Conservation (phyloP, 2,797 vertebrate species). For the Gymnopithys bicolor region DNA sequence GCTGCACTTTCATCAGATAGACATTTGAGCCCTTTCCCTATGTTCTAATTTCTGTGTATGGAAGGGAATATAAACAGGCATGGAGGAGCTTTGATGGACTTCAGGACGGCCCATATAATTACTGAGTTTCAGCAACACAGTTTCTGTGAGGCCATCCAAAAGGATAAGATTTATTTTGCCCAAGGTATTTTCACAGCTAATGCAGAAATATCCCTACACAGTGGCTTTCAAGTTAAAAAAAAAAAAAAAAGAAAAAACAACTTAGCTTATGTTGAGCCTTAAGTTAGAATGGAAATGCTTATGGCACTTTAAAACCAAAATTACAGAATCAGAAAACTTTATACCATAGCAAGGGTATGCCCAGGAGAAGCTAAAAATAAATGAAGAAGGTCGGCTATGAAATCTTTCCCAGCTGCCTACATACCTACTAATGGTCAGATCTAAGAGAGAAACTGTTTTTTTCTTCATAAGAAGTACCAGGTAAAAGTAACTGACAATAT, state of each 20-base stretch:
- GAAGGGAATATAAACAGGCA: neutral
- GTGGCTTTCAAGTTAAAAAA: neutral
- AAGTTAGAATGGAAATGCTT: neutral
- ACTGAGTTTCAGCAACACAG: neutral
- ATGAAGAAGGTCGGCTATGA: neutral
- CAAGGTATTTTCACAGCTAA: neutral
- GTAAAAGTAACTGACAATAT: neutral
- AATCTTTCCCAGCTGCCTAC: neutral
- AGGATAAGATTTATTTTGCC: neutral
- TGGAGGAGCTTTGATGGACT: neutral
- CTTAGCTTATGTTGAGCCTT: neutral
- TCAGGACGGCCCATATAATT: rapidly evolving
- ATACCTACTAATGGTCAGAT: neutral
- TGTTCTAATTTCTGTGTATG: neutral
- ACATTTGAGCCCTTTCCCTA: neutral
- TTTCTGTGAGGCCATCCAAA: neutral
- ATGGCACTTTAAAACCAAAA: neutral
- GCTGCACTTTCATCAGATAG: neutral
- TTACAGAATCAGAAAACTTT: neutral
- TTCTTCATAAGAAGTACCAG: neutral
- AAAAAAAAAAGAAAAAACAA: neutral
- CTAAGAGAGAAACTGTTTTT: neutral
- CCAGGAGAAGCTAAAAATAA: neutral
- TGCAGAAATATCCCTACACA: neutral
- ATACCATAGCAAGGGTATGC: neutral